Evolutionary conservation across 2,888 invertebrate genomes (phyloP), one percentile per base, ranked within the genome.

Genomic region (Lasioglossum zephyrum): DNA sequence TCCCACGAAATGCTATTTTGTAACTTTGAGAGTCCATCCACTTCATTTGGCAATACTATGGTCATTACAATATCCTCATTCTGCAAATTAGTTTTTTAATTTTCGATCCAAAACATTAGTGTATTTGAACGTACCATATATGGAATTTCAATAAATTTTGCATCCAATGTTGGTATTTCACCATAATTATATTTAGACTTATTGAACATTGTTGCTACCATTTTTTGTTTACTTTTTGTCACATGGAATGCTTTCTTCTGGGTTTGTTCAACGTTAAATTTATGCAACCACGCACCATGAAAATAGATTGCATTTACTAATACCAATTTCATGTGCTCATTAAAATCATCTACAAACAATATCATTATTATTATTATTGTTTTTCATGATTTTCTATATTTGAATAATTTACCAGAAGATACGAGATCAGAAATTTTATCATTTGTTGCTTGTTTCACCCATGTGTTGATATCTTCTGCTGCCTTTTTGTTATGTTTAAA

Each of bases 221-320:
- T 95, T 13, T 97, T 96, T 1, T 95, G 95, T 39, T 96, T 95
- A 0, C 95, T 95, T 41, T 95, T 94, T 39, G 96, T 96, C 13
- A 97, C 88, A 92, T 97, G 96, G 95, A 99, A 99, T 18, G 96
- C 96, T 77, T 95, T 96, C 26, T 91, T 73, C 8, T 79, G 36
- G n/a, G 94, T 95, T 16, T 88, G 49, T 0, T 93, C 92, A 0
- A 95, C 91, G 53, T 97, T 94, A 93, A 99, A 99, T 89, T 96
- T 95, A 77, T 96, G 94, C 73, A 95, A 94, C 98, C 98, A 98
- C 75, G 96, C 95, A 16, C 97, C 97, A 96, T 98, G 98, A 95
- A 98, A 98, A 94, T 98, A 98, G 75, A 98, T 96, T 2, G 98
- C 98, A 95, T 98, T 98, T 6, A 98, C 96, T 8, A 98, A 95